Evolutionary conservation across 2,113 vertebrate species (phyloP).

Genomic region (Amazona guildingii): DNA sequence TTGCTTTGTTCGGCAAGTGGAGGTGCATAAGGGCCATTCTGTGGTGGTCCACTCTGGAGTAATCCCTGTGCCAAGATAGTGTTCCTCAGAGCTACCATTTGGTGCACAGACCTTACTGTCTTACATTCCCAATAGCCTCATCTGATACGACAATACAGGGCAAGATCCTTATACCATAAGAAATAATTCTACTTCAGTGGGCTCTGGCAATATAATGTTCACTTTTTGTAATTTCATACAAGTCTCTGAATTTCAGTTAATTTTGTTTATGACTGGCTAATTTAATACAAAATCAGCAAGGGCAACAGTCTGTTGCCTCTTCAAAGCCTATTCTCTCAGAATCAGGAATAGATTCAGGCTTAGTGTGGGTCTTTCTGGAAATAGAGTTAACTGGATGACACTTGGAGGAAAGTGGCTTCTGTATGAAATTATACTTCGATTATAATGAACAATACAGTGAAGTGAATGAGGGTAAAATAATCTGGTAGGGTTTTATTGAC

Average conservation of each 20-base stretch:
- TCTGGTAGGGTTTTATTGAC: not conserved
- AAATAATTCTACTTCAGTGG: not conserved
- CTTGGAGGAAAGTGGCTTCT: not conserved
- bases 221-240: not conserved
- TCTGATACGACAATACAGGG: not conserved
- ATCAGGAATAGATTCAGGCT: not conserved
- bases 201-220: not conserved
- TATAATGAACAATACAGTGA: not conserved
- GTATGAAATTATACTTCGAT: not conserved
- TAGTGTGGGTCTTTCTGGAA: not conserved
- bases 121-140: not conserved
- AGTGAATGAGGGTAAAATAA: not conserved
- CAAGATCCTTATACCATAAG: not conserved
- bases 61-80: not conserved
- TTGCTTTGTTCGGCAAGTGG: not conserved
- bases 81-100: not conserved
- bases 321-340: not conserved
- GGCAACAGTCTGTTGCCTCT: not conserved
- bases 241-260: not conserved
- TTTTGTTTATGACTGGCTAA: not conserved
- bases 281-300: not conserved
- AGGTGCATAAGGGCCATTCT: not conserved
- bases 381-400: not conserved
- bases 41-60: not conserved
- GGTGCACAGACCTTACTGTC: not conserved